Conservation (phyloP, 2,797 vertebrate genomes). For the Pipistrellus pipistrellus region DNA sequence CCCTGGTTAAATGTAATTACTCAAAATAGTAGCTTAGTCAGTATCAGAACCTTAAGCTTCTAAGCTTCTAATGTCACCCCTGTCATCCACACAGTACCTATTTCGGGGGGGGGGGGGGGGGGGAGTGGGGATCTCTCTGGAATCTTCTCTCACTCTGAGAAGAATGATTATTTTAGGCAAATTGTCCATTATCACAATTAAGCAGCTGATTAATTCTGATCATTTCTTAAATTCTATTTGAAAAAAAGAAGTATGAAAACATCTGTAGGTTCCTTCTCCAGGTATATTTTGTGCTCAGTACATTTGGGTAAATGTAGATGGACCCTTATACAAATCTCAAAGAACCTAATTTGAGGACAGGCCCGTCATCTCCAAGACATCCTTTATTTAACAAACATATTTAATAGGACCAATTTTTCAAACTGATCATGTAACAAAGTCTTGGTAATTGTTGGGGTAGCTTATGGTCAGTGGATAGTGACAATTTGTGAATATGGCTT, state of each 20-base stretch:
- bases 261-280: not conserved
- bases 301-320: not conserved
- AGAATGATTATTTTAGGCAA: not conserved
- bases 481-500: not conserved
- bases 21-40: not conserved
- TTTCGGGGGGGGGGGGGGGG: too few species aligned
- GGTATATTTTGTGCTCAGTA: not conserved
- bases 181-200: not conserved
- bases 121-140: not conserved
- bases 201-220: not conserved
- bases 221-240: conserved; percentile 14
- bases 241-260: conserved; percentile 3
- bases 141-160: not conserved
- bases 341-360: not conserved
- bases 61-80: not conserved
- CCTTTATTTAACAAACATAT: not conserved
- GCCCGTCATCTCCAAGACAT: not conserved
- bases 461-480: not conserved
- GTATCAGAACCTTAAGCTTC: not conserved
- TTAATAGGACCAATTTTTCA: not conserved
- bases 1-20: not conserved
- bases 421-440: not conserved
- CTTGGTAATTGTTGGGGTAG: not conserved
- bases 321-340: not conserved
- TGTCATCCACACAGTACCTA: not conserved